These are phyloP conservation scores for Lutjanus argentimaculatus DNA, from an alignment of 2,797 vertebrate genomes.

Conservation along the genomic window DNA sequence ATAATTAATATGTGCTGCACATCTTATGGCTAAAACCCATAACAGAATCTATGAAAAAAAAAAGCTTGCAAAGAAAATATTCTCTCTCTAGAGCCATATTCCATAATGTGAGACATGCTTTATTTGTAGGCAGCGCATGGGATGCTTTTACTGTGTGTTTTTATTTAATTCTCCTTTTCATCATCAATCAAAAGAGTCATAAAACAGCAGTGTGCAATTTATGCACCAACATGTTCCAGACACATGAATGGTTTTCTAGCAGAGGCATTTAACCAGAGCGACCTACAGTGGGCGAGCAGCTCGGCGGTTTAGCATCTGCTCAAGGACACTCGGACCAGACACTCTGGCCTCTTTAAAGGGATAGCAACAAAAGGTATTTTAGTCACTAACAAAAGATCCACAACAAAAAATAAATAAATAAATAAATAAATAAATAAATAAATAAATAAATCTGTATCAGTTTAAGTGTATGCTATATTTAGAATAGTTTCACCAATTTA, in stretches of 20 bases:
- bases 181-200: slow-evolving; percentile 48
- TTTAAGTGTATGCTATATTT: no score
- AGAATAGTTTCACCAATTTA: no score
- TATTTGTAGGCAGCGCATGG: slow-evolving; percentile 32
- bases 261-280: background rate
- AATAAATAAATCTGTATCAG: no score
- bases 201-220: slow-evolving; percentile 36
- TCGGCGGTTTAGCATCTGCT: slow-evolving; percentile 30
- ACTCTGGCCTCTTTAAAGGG: background rate
- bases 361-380: no score
- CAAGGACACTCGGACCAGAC: slow-evolving; percentile 52
- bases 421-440: no score
- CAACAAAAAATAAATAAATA: no score
- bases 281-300: slow-evolving; percentile 4
- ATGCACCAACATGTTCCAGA: slow-evolving; percentile 37
- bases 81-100: slow-evolving; percentile 35
- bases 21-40: slow-evolving; percentile 52
- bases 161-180: slow-evolving; percentile 48
- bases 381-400: no score
- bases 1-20: slow-evolving; percentile 70
- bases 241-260: slow-evolving; percentile 9
- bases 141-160: slow-evolving; percentile 37
- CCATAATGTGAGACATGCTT: slow-evolving; percentile 36
- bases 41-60: slow-evolving; percentile 1
- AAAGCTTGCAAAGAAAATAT: slow-evolving; percentile 21